Conservation (phyloP, 2,797 vertebrate species). For the Artibeus jamaicensis region DNA sequence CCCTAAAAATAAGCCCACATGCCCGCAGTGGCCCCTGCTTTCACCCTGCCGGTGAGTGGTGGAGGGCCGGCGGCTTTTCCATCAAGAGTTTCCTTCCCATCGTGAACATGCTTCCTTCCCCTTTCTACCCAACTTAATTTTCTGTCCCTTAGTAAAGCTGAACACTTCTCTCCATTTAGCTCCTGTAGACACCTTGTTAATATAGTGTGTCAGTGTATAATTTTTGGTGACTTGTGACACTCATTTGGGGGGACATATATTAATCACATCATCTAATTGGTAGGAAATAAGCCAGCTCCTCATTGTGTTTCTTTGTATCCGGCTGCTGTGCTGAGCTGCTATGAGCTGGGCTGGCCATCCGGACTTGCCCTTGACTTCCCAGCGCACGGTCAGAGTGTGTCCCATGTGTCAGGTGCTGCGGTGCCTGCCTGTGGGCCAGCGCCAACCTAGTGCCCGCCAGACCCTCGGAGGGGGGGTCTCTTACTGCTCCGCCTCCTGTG, state of each 20-base stretch:
- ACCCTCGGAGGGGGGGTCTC: accelerated
- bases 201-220: background rate
- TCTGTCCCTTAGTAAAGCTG: background rate
- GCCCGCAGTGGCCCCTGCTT: background rate
- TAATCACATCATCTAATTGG: background rate
- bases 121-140: background rate
- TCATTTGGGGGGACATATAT: background rate
- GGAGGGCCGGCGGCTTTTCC: background rate
- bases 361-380: background rate
- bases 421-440: accelerated
- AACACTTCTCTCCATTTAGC: background rate
- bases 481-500: background rate
- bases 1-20: background rate
- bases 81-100: background rate
- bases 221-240: background rate
- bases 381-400: accelerated
- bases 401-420: accelerated
- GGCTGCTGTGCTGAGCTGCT: background rate
- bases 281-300: background rate
- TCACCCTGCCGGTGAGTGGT: background rate
- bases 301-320: background rate
- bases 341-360: background rate
- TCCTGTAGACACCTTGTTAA: background rate
- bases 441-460: background rate
- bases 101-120: too few relatives aligned